Evolutionary conservation across 1,140 invertebrate species (phyloP).

Genomic region (Leptinotarsa undecemlineata): DNA sequence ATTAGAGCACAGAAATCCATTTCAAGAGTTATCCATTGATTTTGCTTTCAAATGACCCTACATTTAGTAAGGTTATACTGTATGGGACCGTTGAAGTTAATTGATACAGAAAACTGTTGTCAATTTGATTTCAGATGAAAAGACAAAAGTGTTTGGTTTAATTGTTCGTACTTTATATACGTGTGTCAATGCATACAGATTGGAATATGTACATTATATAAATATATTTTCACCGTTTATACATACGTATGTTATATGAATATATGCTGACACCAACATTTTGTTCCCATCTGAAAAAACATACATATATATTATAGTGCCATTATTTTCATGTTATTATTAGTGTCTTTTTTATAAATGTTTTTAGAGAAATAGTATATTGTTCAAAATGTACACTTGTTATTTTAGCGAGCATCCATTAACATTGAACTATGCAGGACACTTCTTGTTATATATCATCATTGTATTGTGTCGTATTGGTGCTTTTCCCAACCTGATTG

Average conservation of each 20-base stretch:
- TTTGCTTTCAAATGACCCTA: no score
- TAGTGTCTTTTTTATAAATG: conserved; percentile 54
- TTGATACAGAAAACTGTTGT: neutral
- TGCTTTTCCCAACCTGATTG: conserved; percentile 49
- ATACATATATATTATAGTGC: conserved; percentile 47
- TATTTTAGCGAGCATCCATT: conserved; percentile 54
- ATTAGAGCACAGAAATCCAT: no score
- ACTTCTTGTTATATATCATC: conserved; percentile 29
- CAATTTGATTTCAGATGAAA: neutral
- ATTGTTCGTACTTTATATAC: conserved; percentile 26
- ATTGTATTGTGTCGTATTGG: conserved; percentile 46
- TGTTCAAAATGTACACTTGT: conserved; percentile 56
- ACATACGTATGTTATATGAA: conserved; percentile 20
- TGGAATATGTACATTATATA: conserved; percentile 31
- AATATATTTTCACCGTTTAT: conserved; percentile 28
- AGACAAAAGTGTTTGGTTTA: neutral
- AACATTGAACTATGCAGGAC: conserved; percentile 38
- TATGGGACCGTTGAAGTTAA: no score
- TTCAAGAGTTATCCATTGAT: no score
- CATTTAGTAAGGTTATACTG: no score
- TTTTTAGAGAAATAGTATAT: conserved; percentile 54
- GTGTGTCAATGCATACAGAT: conserved; percentile 26
- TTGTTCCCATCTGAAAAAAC: conserved; percentile 43
- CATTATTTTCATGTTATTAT: conserved; percentile 55
- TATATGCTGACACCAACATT: conserved; percentile 30